phyloP scores from a whole-genome alignment of 2,888 invertebrate species.

The Sepioteuthis lessoniana region DNA sequence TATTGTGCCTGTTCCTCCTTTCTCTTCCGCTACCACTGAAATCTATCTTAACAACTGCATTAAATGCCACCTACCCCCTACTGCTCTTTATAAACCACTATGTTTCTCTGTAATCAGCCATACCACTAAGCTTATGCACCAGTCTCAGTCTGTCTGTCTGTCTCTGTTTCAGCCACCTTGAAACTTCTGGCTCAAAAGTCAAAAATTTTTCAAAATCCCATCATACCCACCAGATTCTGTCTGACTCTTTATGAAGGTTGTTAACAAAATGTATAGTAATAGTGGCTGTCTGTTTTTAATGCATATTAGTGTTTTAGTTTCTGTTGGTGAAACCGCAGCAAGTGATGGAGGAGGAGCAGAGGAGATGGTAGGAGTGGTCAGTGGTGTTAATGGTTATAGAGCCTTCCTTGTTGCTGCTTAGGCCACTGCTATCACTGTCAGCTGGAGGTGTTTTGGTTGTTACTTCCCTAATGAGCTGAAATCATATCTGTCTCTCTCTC shows the following conservation, averaged over 20 bases:
- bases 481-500: neutral
- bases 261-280: slow-evolving; percentile 8
- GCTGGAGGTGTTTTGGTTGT: neutral
- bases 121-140: neutral
- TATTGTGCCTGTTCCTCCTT: neutral
- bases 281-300: neutral
- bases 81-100: too few relatives aligned
- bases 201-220: neutral
- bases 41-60: neutral
- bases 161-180: neutral
- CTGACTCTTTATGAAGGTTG: neutral
- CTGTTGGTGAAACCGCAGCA: neutral
- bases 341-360: neutral
- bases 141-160: neutral
- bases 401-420: neutral
- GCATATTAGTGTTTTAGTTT: neutral
- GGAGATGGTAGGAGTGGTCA: neutral
- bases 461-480: neutral
- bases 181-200: slow-evolving; percentile 33
- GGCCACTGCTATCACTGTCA: neutral
- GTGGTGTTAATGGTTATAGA: neutral
- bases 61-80: too few relatives aligned
- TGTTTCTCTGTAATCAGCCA: neutral
- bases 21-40: neutral
- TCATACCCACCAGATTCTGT: neutral